A percentile compares a stretch with the other conserved stretches of the same genome.
phyloP scores from a whole-genome alignment of 2,888 invertebrate genomes.

The Oscheius onirici region DNA sequence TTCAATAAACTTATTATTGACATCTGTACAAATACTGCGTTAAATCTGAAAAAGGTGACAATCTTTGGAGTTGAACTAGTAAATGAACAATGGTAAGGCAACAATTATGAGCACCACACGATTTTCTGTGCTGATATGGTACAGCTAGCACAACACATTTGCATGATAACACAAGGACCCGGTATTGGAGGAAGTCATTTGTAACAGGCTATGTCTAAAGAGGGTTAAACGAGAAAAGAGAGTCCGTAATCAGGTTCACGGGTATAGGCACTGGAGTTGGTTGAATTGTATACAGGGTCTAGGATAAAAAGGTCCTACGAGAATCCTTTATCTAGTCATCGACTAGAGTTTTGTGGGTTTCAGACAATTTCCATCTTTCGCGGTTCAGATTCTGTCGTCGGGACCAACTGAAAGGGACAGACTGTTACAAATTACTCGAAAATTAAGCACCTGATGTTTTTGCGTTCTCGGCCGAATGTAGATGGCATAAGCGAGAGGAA shows the following conservation, averaged over 20 bases:
- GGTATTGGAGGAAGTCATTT: conserved; percentile 15
- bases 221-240: not conserved
- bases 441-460: conserved; percentile 42
- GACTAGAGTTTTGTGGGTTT: not conserved
- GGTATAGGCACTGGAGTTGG: conserved; percentile 21
- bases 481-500: conserved; percentile 69
- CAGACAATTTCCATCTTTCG: conserved; percentile 37
- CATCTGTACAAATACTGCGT: conserved; percentile 23
- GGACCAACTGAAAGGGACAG: conserved; percentile 22
- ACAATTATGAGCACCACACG: conserved; percentile 20
- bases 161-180: conserved; percentile 15
- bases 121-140: conserved; percentile 18
- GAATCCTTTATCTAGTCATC: conserved; percentile 5
- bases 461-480: conserved; percentile 63
- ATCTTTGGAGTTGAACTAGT: conserved; percentile 5
- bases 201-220: not conserved
- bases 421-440: not conserved
- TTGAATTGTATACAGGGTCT: not conserved
- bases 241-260: conserved; percentile 18
- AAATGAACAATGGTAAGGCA: conserved; percentile 4
- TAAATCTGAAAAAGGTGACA: not conserved
- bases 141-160: not conserved
- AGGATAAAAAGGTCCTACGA: conserved; percentile 15
- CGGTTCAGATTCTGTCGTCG: conserved; percentile 23
- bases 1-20: conserved; percentile 22